Percentiles rank a stretch among this genome's conserved stretches.
Evolutionary conservation across 2,797 vertebrate species (phyloP).

Genomic region (Synaphobranchus kaupii): DNA sequence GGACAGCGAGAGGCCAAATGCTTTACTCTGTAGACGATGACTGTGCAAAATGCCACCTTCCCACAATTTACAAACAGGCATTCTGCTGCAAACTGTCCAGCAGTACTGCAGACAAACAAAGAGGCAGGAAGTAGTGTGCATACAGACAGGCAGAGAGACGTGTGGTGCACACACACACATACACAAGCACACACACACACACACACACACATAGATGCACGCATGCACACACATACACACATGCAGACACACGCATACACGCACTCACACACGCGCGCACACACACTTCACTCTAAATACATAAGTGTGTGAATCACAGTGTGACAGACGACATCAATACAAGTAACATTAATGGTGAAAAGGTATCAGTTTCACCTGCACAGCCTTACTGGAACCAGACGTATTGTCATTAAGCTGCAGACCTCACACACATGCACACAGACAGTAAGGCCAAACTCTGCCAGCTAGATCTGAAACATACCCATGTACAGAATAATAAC

Average conservation of each 20-base stretch:
- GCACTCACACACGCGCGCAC: background rate
- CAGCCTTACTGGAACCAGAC: background rate
- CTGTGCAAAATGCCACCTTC: slow-evolving; percentile 54
- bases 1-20: slow-evolving; percentile 38
- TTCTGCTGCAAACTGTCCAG: background rate
- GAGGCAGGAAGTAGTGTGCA: slow-evolving; percentile 17
- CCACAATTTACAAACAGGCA: slow-evolving; percentile 26
- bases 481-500: too few relatives aligned
- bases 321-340: background rate
- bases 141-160: slow-evolving; percentile 1
- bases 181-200: background rate
- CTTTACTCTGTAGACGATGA: slow-evolving; percentile 51
- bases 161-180: background rate
- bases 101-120: background rate
- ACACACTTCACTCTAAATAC: background rate
- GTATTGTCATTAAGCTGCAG: background rate
- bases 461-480: too few relatives aligned
- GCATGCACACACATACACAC: background rate
- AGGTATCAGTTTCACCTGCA: background rate
- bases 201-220: background rate
- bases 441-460: background rate
- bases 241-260: background rate
- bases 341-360: background rate
- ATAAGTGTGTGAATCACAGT: background rate
- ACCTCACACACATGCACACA: background rate